Evolutionary conservation across 2,888 invertebrate species (phyloP).

Genomic region (Aphrophora alni): DNA sequence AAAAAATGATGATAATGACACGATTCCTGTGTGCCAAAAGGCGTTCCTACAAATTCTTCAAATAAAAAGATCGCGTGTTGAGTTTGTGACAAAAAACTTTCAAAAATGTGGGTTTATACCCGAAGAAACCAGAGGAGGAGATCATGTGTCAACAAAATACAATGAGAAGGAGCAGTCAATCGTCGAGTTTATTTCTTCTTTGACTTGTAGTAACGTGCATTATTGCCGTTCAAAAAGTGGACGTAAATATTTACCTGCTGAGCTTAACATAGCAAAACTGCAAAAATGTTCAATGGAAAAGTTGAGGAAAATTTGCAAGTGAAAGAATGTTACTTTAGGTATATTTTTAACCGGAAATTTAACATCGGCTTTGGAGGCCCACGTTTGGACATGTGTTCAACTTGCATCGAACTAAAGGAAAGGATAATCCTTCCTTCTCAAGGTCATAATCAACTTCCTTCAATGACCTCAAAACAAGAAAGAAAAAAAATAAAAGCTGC

Average conservation of each 20-base stretch:
- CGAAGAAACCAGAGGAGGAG: constrained; percentile 28
- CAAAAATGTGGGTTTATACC: constrained; percentile 24
- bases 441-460: too few relatives aligned
- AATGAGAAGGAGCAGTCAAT: constrained; percentile 23
- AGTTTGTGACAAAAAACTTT: constrained; percentile 29
- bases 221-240: constrained; percentile 33
- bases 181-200: constrained; percentile 29
- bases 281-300: constrained; percentile 24
- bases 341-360: constrained; percentile 30
- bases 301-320: constrained; percentile 32
- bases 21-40: constrained; percentile 32
- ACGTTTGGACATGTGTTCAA: constrained; percentile 36
- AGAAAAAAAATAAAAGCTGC: too few relatives aligned
- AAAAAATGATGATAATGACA: constrained; percentile 15
- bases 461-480: too few relatives aligned
- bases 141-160: constrained; percentile 27
- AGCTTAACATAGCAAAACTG: constrained; percentile 34
- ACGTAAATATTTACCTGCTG: constrained; percentile 30
- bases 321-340: constrained; percentile 33
- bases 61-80: constrained; percentile 30
- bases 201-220: constrained; percentile 30
- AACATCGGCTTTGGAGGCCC: constrained; percentile 35
- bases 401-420: constrained; percentile 31
- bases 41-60: constrained; percentile 24
- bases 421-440: constrained; percentile 33